phyloP scores from a whole-genome alignment of 2,797 vertebrate genomes.

The Sebastes steindachneri region DNA sequence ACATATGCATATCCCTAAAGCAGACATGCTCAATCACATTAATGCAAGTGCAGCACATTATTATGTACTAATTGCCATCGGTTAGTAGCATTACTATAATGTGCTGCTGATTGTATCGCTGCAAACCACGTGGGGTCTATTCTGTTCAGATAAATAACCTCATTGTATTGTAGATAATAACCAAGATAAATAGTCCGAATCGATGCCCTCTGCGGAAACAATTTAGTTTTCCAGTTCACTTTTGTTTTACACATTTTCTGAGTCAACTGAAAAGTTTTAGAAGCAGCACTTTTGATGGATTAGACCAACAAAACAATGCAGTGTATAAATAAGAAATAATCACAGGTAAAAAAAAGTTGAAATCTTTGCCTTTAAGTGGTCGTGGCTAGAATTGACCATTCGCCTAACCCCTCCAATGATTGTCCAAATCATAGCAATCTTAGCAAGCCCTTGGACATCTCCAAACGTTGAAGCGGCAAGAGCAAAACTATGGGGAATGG shows the following conservation, averaged over 20 bases:
- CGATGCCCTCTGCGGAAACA: slow-evolving; percentile 17
- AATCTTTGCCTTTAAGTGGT: not conserved
- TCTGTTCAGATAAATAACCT: slow-evolving; percentile 62
- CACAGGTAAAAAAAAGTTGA: not conserved
- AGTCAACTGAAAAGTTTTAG: slow-evolving; percentile 8
- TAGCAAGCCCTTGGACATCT: not conserved
- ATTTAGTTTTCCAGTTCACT: slow-evolving; percentile 22
- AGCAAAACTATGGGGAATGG: not conserved
- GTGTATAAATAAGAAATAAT: not conserved
- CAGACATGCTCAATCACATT: slow-evolving; percentile 65
- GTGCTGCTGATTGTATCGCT: slow-evolving; percentile 47
- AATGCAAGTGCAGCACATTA: slow-evolving; percentile 58
- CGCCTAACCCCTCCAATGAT: not conserved
- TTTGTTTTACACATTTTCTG: slow-evolving; percentile 1
- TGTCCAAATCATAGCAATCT: not conserved
- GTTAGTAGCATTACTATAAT: slow-evolving; percentile 49
- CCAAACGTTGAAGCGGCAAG: not conserved
- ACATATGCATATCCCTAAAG: slow-evolving; percentile 37
- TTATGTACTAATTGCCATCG: slow-evolving; percentile 63
- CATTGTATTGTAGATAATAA: slow-evolving; percentile 57
- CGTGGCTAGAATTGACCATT: not conserved
- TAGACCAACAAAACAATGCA: not conserved
- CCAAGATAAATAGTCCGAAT: slow-evolving; percentile 55
- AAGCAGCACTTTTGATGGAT: not conserved
- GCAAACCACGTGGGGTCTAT: slow-evolving; percentile 43